Conservation (phyloP, 2,888 invertebrate genomes). For the Andricus curvator region DNA sequence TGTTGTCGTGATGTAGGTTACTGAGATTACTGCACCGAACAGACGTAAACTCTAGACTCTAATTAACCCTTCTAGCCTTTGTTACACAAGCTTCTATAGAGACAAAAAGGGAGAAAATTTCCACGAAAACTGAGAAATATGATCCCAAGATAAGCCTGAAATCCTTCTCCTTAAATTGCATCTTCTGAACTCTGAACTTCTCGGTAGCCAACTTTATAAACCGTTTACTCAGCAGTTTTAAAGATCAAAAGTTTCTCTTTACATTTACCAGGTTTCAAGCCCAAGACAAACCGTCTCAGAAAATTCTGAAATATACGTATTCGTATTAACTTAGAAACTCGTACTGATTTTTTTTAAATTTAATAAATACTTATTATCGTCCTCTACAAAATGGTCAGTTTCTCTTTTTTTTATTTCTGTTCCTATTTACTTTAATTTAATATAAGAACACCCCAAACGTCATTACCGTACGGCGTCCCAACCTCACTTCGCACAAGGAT, state of each 20-base stretch:
- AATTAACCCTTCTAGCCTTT: conserved; percentile 38
- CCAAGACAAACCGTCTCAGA: not conserved
- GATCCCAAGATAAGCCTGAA: not conserved
- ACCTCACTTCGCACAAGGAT: too few species aligned
- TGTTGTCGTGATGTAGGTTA: conserved; percentile 36
- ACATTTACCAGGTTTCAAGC: not conserved
- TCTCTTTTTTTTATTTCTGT: too few species aligned
- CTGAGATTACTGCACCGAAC: conserved; percentile 23
- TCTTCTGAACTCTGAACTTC: not conserved
- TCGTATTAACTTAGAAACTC: too few species aligned
- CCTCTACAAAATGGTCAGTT: too few species aligned
- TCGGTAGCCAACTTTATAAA: not conserved
- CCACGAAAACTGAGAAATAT: conserved; percentile 2
- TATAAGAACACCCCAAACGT: too few species aligned
- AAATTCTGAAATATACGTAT: not conserved
- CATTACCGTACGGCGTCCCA: too few species aligned
- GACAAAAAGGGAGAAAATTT: conserved; percentile 6
- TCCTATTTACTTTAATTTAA: too few species aligned
- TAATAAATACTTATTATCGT: too few species aligned
- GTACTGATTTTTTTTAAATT: too few species aligned
- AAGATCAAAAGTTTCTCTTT: not conserved
- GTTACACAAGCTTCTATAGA: not conserved
- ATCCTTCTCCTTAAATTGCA: not conserved
- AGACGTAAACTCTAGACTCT: conserved; percentile 26
- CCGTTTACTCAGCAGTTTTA: not conserved